Conservation (phyloP, 2,888 invertebrate species). For the Cheilosia pagana region DNA sequence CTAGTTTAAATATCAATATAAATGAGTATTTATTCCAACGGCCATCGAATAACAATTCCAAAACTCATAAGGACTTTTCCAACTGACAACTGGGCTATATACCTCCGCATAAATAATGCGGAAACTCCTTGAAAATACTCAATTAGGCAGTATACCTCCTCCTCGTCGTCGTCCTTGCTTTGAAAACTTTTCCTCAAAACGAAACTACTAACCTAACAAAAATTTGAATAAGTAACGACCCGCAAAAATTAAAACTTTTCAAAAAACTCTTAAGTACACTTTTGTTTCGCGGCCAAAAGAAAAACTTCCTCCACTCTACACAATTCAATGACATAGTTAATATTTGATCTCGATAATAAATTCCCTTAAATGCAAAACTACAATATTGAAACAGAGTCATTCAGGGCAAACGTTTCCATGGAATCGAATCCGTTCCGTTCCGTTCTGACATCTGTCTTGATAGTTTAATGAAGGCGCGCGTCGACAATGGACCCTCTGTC, state of each 20-base stretch:
- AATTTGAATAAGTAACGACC: constrained; percentile 63
- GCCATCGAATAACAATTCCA: neutral
- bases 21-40: no score
- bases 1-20: no score
- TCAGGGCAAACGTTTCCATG: constrained; percentile 18
- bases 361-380: constrained; percentile 29
- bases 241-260: constrained; percentile 47
- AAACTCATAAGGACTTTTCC: neutral
- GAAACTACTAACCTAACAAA: constrained; percentile 22
- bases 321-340: constrained; percentile 59
- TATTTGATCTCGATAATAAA: constrained; percentile 51
- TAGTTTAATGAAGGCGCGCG: constrained; percentile 2
- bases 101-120: constrained; percentile 40
- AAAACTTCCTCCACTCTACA: neutral
- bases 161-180: no score
- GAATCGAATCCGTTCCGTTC: constrained; percentile 46
- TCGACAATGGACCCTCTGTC: neutral
- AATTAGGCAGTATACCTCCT: constrained; percentile 39
- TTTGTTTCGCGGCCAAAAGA: constrained; percentile 42
- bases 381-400: constrained; percentile 62
- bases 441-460: constrained; percentile 26
- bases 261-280: constrained; percentile 47
- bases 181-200: neutral
- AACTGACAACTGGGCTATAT: neutral
- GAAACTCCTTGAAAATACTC: constrained; percentile 36